These are phyloP conservation scores for Blastobasis lacticolella DNA, from an alignment of 2,888 invertebrate species.

Conservation along the genomic window DNA sequence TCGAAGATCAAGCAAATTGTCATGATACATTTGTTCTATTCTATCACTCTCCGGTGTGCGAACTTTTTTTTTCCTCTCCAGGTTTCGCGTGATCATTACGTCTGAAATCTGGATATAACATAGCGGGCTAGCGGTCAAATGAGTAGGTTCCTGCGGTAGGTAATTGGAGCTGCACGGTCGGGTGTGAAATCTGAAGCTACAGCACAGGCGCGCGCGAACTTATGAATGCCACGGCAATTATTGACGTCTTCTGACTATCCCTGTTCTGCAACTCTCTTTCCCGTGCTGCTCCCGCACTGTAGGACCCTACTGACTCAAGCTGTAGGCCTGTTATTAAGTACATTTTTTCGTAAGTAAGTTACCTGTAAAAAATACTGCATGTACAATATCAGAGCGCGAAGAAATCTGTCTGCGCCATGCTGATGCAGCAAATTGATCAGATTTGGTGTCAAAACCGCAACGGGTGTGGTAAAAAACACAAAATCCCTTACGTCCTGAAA, in stretches of 20 bases:
- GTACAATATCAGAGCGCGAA: slow-evolving; percentile 73
- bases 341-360: slow-evolving; percentile 9
- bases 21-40: slow-evolving; percentile 45
- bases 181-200: too few species aligned
- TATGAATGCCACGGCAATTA: too few species aligned
- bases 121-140: too few species aligned
- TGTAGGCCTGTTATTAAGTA: neutral
- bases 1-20: slow-evolving; percentile 69
- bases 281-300: too few species aligned
- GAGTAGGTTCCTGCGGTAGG: too few species aligned
- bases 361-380: slow-evolving; percentile 74
- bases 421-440: slow-evolving; percentile 69
- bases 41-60: slow-evolving; percentile 43
- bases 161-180: too few species aligned
- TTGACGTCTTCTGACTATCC: too few species aligned
- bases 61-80: slow-evolving; percentile 52
- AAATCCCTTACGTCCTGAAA: slow-evolving; percentile 75
- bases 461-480: slow-evolving; percentile 59
- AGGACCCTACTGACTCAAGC: neutral
- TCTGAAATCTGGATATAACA: slow-evolving; percentile 52
- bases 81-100: slow-evolving; percentile 49
- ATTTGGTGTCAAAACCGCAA: slow-evolving; percentile 46
- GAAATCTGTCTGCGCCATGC: slow-evolving; percentile 66
- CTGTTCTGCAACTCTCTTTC: too few species aligned
- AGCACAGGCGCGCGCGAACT: too few species aligned